These are phyloP conservation scores for Cosmia pyralina DNA, from an alignment of 2,888 invertebrate species.

Conservation along the genomic window DNA sequence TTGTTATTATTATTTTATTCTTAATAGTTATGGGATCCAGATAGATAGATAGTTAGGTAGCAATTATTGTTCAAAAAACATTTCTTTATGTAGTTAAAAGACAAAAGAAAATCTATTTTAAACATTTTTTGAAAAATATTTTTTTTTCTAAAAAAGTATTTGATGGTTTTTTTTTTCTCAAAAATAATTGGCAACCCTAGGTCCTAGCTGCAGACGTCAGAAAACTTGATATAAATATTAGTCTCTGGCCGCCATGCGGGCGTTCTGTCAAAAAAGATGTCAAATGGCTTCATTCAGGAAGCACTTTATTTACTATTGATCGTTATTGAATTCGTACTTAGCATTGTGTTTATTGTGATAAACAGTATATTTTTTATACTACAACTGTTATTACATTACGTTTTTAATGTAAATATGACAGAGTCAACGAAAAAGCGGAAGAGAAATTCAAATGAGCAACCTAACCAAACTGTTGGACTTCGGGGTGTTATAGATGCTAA, in stretches of 20 bases:
- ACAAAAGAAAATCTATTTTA: no score
- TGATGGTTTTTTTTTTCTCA: no score
- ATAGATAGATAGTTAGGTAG: no score
- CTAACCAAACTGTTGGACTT: conserved; percentile 76
- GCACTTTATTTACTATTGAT: conserved; percentile 77
- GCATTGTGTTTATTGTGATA: conserved; percentile 69
- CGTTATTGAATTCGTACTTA: conserved; percentile 75
- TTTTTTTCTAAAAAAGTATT: no score
- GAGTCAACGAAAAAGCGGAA: conserved; percentile 82
- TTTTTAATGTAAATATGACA: conserved; percentile 81
- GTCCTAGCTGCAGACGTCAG: background rate
- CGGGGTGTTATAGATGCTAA: conserved; percentile 84
- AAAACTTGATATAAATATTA: conserved; percentile 20
- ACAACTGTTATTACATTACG: conserved; percentile 66
- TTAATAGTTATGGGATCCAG: no score
- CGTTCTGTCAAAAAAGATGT: conserved; percentile 76
- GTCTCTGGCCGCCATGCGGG: conserved; percentile 63
- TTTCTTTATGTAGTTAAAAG: no score
- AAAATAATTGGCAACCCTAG: no score
- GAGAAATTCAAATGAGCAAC: conserved; percentile 69
- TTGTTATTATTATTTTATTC: no score
- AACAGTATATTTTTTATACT: conserved; percentile 66
- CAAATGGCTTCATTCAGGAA: conserved; percentile 74
- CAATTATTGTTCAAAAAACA: no score
- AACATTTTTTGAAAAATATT: no score